Evolutionary conservation across 1,140 invertebrate species (phyloP).

Genomic region (Arion vulgaris): DNA sequence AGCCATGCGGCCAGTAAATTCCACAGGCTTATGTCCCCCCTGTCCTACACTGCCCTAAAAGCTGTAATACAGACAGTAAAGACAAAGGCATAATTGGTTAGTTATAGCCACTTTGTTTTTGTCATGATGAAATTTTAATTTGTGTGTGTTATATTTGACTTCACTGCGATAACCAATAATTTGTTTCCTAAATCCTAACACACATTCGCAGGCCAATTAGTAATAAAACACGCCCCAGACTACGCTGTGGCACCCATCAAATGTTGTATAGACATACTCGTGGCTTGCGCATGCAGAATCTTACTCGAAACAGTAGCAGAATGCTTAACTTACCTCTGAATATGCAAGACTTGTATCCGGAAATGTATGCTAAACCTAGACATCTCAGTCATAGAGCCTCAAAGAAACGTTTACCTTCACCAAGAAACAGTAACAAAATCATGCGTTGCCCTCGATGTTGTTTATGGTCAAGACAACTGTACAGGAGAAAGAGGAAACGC

Average conservation of each 20-base stretch:
- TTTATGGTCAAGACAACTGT: too few relatives aligned
- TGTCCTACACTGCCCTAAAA: too few relatives aligned
- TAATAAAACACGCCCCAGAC: not conserved
- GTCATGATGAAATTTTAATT: too few relatives aligned
- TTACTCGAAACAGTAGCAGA: not conserved
- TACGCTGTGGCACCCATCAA: not conserved
- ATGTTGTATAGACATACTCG: not conserved
- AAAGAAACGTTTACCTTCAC: not conserved
- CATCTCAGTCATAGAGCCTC: not conserved
- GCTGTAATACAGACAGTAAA: too few relatives aligned
- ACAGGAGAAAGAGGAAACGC: too few relatives aligned
- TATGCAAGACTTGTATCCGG: not conserved
- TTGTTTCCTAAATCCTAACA: too few relatives aligned
- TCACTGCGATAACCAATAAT: too few relatives aligned
- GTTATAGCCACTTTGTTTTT: too few relatives aligned
- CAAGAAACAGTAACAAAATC: not conserved
- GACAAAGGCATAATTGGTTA: too few relatives aligned
- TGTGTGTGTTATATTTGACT: too few relatives aligned
- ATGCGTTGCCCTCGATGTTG: not conserved
- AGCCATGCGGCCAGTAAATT: too few relatives aligned
- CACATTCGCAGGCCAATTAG: not conserved
- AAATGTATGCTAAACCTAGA: not conserved
- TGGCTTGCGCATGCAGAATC: not conserved
- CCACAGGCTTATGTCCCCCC: too few relatives aligned
- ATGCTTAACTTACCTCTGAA: not conserved